Evolutionary conservation across 2,113 vertebrate genomes (phyloP).

Genomic region (Albula goreensis): DNA sequence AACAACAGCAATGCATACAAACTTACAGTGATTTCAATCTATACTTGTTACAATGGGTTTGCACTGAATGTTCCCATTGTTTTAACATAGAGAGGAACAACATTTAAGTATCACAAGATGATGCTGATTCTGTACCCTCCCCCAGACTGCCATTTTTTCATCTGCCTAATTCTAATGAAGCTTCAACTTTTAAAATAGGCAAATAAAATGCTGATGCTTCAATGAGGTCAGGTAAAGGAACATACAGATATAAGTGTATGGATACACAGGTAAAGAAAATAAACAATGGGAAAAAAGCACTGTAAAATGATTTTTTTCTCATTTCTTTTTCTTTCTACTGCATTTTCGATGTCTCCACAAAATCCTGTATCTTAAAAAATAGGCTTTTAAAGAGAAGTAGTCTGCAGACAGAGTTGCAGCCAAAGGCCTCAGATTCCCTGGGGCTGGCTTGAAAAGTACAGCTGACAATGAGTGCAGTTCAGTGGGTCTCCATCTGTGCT

Average conservation of each 20-base stretch:
- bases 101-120: background rate
- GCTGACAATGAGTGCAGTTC: constrained; percentile 60
- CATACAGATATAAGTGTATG: background rate
- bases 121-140: background rate
- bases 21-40: background rate
- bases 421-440: constrained; percentile 50
- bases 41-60: background rate
- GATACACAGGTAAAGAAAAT: background rate
- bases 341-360: background rate
- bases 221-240: background rate
- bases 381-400: constrained; percentile 4
- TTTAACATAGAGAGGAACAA: background rate
- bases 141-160: background rate
- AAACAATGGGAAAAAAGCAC: background rate
- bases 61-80: background rate
- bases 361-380: constrained; percentile 57
- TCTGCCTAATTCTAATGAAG: constrained; percentile 2
- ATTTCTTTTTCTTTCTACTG: background rate
- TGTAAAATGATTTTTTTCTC: background rate
- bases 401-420: constrained; percentile 47
- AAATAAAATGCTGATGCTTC: background rate
- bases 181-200: constrained; percentile 54
- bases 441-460: constrained; percentile 54
- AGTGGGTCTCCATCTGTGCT: constrained; percentile 66
- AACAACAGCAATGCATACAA: background rate